phyloP scores from a whole-genome alignment of 2,113 vertebrate genomes.

The Sorex fumeus region DNA sequence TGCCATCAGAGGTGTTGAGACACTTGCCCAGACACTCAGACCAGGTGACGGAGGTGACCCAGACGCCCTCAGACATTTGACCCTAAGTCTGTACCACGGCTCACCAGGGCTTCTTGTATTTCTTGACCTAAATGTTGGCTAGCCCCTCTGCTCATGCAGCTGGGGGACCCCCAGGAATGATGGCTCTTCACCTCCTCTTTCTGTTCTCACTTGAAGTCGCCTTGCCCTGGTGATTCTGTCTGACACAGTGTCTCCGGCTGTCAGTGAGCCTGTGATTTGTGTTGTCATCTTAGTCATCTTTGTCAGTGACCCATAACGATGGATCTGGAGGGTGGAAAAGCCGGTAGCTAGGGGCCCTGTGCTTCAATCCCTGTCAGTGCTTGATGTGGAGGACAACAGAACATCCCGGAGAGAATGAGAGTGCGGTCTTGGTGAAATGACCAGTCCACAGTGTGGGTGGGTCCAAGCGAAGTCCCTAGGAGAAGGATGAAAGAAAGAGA shows the following conservation, averaged over 20 bases:
- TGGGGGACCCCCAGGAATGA: neutral
- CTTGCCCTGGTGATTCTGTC: neutral
- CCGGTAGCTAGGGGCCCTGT: neutral
- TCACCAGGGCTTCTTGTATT: neutral
- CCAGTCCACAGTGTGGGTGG: too few relatives aligned
- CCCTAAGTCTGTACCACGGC: neutral
- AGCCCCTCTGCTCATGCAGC: too few relatives aligned
- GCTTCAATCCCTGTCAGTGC: too few relatives aligned
- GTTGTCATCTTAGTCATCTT: neutral
- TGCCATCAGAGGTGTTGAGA: neutral
- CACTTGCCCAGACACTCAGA: neutral
- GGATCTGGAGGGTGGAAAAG: neutral
- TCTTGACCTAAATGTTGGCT: neutral
- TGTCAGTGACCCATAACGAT: conserved; percentile 61
- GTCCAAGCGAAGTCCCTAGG: too few relatives aligned
- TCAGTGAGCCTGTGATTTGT: neutral
- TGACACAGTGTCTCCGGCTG: neutral
- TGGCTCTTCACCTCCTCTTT: neutral
- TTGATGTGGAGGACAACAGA: too few relatives aligned
- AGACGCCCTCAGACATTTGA: neutral
- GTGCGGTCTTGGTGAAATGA: too few relatives aligned
- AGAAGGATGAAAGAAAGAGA: neutral
- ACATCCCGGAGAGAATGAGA: too few relatives aligned
- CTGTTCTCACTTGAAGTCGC: neutral
- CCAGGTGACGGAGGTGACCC: neutral